These are phyloP conservation scores for Brassicogethes aeneus DNA, from an alignment of 2,888 invertebrate genomes.

Conservation along the genomic window DNA sequence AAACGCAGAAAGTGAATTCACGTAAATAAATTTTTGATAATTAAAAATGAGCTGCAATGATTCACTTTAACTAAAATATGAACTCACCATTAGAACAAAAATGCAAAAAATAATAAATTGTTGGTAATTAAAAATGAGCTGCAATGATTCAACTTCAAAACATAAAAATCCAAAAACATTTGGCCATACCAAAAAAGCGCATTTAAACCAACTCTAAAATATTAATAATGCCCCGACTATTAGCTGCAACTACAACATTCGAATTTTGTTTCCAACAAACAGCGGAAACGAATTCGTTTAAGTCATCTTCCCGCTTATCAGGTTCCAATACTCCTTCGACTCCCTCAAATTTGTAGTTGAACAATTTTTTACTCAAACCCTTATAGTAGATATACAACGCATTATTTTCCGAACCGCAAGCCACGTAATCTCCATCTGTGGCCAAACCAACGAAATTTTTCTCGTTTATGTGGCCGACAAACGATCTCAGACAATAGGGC, in stretches of 20 bases:
- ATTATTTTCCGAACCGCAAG: slow-evolving; percentile 93
- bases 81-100: too few species aligned
- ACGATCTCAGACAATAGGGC: slow-evolving; percentile 71
- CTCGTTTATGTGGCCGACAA: slow-evolving; percentile 88
- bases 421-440: slow-evolving; percentile 85
- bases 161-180: too few species aligned
- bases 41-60: too few species aligned
- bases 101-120: too few species aligned
- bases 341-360: slow-evolving; percentile 81
- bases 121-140: too few species aligned
- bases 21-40: too few species aligned
- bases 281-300: slow-evolving; percentile 89
- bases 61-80: too few species aligned
- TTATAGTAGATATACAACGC: slow-evolving; percentile 87
- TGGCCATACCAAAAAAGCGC: too few species aligned
- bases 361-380: slow-evolving; percentile 76
- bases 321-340: slow-evolving; percentile 67
- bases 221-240: slow-evolving; percentile 90
- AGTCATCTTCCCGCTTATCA: slow-evolving; percentile 73
- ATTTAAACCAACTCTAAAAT: slow-evolving; percentile 66
- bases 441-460: slow-evolving; percentile 94
- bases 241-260: slow-evolving; percentile 83
- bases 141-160: too few species aligned
- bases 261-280: slow-evolving; percentile 87
- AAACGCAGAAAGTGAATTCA: too few species aligned